A percentile compares a stretch with the other conserved stretches of the same genome.
Evolutionary conservation across 2,113 vertebrate genomes (phyloP).

Genomic region (Vanacampus margaritifer): DNA sequence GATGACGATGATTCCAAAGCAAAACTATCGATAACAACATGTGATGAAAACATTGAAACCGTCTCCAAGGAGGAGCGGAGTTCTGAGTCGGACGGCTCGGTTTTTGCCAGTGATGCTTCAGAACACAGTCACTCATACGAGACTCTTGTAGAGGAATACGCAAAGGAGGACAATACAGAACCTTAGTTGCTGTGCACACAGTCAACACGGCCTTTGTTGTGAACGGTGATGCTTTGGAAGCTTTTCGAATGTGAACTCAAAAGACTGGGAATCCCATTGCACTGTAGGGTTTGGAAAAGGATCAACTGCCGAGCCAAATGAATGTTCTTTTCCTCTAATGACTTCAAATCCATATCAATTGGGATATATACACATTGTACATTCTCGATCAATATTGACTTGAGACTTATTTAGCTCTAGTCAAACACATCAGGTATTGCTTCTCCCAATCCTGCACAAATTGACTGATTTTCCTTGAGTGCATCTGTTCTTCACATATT

Average conservation of each 20-base stretch:
- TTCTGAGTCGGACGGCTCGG: conserved; percentile 81
- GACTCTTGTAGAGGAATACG: conserved; percentile 87
- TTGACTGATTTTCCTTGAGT: conserved; percentile 7
- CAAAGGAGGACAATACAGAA: conserved; percentile 79
- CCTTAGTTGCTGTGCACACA: conserved; percentile 38
- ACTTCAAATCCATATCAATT: conserved; percentile 7
- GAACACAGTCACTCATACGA: conserved; percentile 87
- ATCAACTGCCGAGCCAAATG: conserved; percentile 12
- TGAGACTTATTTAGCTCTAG: conserved; percentile 16
- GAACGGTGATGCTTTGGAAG: conserved; percentile 15
- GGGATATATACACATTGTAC: not conserved
- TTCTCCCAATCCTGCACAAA: conserved; percentile 3
- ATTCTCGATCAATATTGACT: not conserved
- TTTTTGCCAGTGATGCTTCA: conserved; percentile 81
- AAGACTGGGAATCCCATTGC: conserved; percentile 14
- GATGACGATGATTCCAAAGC: conserved; percentile 70
- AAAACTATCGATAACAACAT: conserved; percentile 80
- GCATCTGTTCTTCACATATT: conserved; percentile 18
- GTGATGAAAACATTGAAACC: conserved; percentile 80
- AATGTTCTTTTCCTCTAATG: conserved; percentile 1
- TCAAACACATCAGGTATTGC: conserved; percentile 6
- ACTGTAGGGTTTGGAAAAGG: conserved; percentile 18
- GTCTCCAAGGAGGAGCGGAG: conserved; percentile 74
- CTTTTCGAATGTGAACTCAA: conserved; percentile 27
- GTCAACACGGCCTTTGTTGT: conserved; percentile 1